Conservation (phyloP, 2,888 invertebrate genomes). For the Drosophila pegasa region DNA sequence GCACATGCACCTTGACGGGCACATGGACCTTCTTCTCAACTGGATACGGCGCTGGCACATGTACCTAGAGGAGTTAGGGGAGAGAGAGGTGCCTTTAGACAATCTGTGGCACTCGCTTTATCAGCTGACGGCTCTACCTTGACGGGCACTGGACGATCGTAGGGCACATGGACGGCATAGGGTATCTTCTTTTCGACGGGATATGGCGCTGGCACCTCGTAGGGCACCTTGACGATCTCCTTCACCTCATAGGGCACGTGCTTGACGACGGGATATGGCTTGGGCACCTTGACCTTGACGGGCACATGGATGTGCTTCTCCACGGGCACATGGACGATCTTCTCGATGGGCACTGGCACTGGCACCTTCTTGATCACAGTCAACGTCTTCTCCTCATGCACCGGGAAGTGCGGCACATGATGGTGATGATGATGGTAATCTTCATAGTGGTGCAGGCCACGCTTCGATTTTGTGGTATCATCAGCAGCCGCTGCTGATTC, state of each 20-base stretch:
- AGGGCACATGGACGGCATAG: constrained; percentile 90
- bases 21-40: constrained; percentile 90
- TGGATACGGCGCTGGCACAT: constrained; percentile 88
- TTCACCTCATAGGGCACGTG: constrained; percentile 90
- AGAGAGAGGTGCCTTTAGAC: not conserved
- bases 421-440: constrained; percentile 84
- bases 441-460: constrained; percentile 88
- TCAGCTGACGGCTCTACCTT: constrained; percentile 82
- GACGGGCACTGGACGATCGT: constrained; percentile 92
- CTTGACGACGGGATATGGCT: constrained; percentile 90
- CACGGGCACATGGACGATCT: constrained; percentile 87
- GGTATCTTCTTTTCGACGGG: constrained; percentile 92
- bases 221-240: constrained; percentile 92
- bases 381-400: constrained; percentile 87
- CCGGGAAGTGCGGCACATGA: constrained; percentile 80
- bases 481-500: constrained; percentile 86
- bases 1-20: constrained; percentile 90
- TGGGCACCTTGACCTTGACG: constrained; percentile 88
- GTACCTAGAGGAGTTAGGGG: constrained; percentile 81
- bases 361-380: constrained; percentile 91
- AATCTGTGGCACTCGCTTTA: not conserved
- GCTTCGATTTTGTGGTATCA: constrained; percentile 90
- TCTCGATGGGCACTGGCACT: constrained; percentile 89
- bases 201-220: constrained; percentile 91
- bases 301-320: constrained; percentile 88